Base-by-base conservation (phyloP, 2,113 vertebrate species). In the Tiliqua scincoides region DNA sequence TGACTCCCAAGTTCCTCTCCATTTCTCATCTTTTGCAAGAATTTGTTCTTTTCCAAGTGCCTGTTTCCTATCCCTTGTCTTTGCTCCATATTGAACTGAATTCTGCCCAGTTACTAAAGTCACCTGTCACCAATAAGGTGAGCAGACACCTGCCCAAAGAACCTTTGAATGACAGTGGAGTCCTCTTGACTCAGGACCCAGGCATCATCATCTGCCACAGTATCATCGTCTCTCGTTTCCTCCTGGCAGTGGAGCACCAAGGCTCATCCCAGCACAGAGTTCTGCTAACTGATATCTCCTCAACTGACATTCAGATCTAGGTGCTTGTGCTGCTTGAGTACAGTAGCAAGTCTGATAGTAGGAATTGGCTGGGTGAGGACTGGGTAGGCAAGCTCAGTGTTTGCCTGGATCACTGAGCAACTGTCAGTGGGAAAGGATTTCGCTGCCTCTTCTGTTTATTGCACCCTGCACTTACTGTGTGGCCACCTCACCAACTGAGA, bases 121-220 rank as follows among this genome's bases (percentile, higher is more conserved):
- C 3, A 1, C 0, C 27, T 8, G 85, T 70, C 23, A 72, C 80
- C 32, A 61, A 86, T 0, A 85, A 82, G 62, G 68, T 61, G 8
- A 17, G 37, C 37, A 90, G 87, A 63, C 5, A 63, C 23, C 88
- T 67, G n/a, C n/a, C n/a, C n/a, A n/a, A n/a, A n/a, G n/a, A n/a
- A n/a, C n/a, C n/a, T n/a, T n/a, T n/a, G 23, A 70, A 25, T 85
- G 98, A 97, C 93, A 99, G 98, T 79, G 98, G 98, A 1, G 95
- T 98, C 20, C 80, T 98, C n/a, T n/a, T 98, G 78, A 94, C 96
- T 67, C 81, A 90, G 84, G 73, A 70, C 2, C 85, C 94, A 0
- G 97, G 96, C 15, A 89, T 97, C 0, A 95, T 98, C 32, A 92
- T 99, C 2, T 98, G 98, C 77, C 96, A 96, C 1, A 97, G 95